Conservation (phyloP, 2,888 invertebrate genomes). For the Ornithoptera alexandrae region DNA sequence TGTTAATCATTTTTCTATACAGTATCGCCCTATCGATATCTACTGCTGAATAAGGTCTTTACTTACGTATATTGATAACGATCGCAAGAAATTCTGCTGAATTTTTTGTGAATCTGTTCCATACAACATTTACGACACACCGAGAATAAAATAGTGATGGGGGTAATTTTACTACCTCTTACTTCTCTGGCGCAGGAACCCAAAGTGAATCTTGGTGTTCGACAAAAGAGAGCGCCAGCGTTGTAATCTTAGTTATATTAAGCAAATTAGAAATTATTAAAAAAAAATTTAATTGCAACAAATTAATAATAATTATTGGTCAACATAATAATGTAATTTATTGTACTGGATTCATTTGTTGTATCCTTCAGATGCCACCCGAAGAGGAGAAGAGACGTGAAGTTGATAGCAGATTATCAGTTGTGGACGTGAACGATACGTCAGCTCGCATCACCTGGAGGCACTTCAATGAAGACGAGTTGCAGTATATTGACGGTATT, state of each 20-base stretch:
- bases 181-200: too few species aligned
- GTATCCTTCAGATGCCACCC: constrained; percentile 41
- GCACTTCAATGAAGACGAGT: constrained; percentile 88
- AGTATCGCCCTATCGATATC: neutral
- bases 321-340: neutral
- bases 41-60: too few species aligned
- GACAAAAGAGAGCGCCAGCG: too few species aligned
- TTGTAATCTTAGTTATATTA: too few species aligned
- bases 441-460: constrained; percentile 90
- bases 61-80: too few species aligned
- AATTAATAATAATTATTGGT: neutral
- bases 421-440: constrained; percentile 88
- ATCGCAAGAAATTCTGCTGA: too few species aligned
- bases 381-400: constrained; percentile 71
- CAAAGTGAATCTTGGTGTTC: too few species aligned
- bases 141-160: too few species aligned
- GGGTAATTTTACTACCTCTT: too few species aligned
- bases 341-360: neutral
- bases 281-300: constrained; percentile 44
- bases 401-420: constrained; percentile 86
- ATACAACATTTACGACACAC: too few species aligned
- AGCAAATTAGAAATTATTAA: constrained; percentile 44
- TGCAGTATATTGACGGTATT: constrained; percentile 92
- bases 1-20: constrained; percentile 34
- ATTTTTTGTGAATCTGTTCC: too few species aligned